phyloP scores from a whole-genome alignment of 2,113 vertebrate genomes.

The Aptenodytes forsteri region DNA sequence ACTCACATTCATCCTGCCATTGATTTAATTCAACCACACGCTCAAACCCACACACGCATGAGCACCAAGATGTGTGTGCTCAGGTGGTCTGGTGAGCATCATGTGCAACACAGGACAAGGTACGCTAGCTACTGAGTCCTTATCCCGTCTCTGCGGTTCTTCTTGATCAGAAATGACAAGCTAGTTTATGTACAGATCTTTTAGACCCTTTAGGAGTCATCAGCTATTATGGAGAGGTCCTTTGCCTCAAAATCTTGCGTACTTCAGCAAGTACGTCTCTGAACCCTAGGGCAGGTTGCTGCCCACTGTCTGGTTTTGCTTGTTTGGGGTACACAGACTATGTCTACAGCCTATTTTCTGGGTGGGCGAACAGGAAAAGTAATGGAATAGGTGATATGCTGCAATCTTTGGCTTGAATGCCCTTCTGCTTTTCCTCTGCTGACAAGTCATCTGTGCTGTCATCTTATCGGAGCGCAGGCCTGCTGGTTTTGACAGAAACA shows the following conservation, averaged over 20 bases:
- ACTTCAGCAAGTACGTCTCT: background rate
- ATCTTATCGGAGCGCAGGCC: fast-evolving
- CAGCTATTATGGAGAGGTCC: background rate
- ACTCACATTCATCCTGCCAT: background rate
- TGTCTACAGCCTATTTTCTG: background rate
- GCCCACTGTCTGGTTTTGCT: background rate
- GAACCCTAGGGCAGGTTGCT: background rate
- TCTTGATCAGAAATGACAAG: background rate
- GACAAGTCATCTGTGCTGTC: background rate
- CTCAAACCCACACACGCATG: background rate
- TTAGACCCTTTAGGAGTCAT: background rate
- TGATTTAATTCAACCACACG: background rate
- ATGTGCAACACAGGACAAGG: background rate
- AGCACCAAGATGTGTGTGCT: background rate
- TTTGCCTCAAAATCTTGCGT: background rate
- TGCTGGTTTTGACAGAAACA: background rate
- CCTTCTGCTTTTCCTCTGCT: background rate
- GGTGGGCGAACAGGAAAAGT: background rate
- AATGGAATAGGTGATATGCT: background rate
- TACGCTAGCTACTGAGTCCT: background rate
- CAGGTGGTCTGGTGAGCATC: background rate
- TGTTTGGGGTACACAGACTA: background rate
- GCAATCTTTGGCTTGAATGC: background rate
- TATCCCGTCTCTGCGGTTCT: background rate
- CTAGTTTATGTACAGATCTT: background rate